Evolutionary conservation across 2,113 vertebrate genomes (phyloP).

Genomic region (Halcyon senegalensis): DNA sequence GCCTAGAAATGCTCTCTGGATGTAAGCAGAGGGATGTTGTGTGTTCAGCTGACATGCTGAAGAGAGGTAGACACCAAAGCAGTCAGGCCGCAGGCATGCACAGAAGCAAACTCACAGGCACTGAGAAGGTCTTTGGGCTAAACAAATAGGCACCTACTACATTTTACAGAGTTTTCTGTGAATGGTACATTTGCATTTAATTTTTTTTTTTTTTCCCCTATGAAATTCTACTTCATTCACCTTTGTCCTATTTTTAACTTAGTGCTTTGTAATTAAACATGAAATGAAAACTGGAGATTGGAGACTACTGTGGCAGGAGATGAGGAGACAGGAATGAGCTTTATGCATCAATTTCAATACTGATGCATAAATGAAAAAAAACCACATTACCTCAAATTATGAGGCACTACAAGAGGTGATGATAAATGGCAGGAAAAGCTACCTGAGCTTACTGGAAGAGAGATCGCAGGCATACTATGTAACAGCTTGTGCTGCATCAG

Average conservation of each 20-base stretch:
- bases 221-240: not conserved
- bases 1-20: conserved; percentile 1
- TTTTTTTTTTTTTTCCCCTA: not conserved
- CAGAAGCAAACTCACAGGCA: not conserved
- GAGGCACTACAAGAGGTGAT: not conserved
- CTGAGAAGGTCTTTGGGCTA: not conserved
- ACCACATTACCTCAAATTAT: not conserved
- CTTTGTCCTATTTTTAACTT: not conserved
- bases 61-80: not conserved
- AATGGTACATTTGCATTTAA: not conserved
- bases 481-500: not conserved
- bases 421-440: not conserved
- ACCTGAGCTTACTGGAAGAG: not conserved
- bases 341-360: not conserved
- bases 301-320: not conserved
- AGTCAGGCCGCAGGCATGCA: not conserved
- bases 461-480: not conserved
- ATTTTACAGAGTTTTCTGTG: not conserved
- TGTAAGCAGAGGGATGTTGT: not conserved
- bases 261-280: not conserved
- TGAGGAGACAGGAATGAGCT: not conserved
- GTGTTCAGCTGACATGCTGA: not conserved
- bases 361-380: not conserved
- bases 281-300: not conserved
- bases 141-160: not conserved